Conservation (phyloP, 1,140 invertebrate genomes). For the Maconellicoccus hirsutus region DNA sequence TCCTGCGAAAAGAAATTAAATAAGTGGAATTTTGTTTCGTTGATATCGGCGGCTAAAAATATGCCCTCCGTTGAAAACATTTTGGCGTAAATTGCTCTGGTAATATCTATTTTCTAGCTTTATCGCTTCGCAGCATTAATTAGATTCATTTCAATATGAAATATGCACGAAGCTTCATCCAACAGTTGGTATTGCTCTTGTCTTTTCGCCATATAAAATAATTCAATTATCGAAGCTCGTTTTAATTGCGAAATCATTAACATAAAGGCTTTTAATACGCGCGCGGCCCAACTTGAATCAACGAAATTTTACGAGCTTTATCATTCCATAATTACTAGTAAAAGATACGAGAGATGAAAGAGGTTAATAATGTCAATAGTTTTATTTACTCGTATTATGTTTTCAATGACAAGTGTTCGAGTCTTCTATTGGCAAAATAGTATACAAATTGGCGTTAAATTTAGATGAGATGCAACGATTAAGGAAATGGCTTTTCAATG, state of each 20-base stretch:
- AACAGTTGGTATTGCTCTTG: neutral
- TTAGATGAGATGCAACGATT: neutral
- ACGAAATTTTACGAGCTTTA: neutral
- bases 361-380: slow-evolving; percentile 4
- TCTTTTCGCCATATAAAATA: neutral
- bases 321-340: neutral
- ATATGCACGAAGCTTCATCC: neutral
- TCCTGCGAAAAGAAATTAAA: too few species aligned
- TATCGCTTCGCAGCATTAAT: neutral
- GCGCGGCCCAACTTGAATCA: neutral
- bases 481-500: slow-evolving; percentile 3
- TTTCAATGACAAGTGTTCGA: neutral
- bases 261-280: neutral
- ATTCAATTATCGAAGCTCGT: neutral
- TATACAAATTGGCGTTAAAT: neutral
- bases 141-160: slow-evolving; percentile 1
- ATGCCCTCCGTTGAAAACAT: neutral
- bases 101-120: slow-evolving; percentile 6
- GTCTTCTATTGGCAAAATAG: neutral
- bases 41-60: too few species aligned
- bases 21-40: too few species aligned
- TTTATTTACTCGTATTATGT: neutral
- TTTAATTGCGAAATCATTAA: neutral
- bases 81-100: neutral
- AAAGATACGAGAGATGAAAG: neutral